Percentiles rank a stretch among this genome's conserved stretches.
Evolutionary conservation across 1,140 invertebrate species (phyloP).

Genomic region (Cydia fagiglandana): DNA sequence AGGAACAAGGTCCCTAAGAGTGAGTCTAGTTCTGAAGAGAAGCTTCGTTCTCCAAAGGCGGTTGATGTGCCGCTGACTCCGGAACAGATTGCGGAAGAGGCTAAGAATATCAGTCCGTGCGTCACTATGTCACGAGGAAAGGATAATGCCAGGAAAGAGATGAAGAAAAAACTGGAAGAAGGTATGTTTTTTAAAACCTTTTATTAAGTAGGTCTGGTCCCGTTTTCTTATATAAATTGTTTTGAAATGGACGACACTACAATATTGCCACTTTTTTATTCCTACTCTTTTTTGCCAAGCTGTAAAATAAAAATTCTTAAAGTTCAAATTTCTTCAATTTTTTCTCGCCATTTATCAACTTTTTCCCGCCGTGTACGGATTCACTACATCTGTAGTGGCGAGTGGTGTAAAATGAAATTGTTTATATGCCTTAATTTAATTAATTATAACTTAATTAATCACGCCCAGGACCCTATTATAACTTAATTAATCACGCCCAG

Average conservation of each 20-base stretch:
- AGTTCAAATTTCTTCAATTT: too few relatives aligned
- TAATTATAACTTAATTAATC: too few relatives aligned
- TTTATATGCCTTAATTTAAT: too few relatives aligned
- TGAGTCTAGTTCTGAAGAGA: conserved; percentile 66
- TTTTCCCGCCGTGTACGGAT: too few relatives aligned
- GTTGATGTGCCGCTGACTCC: conserved; percentile 47
- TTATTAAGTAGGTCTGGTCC: background rate
- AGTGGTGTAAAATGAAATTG: too few relatives aligned
- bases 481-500: conserved; percentile 35
- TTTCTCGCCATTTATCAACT: too few relatives aligned
- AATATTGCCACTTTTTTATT: too few relatives aligned
- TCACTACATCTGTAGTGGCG: too few relatives aligned
- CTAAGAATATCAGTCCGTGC: conserved; percentile 59
- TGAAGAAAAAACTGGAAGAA: conserved; percentile 63
- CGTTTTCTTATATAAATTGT: too few relatives aligned
- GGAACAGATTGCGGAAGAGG: conserved; percentile 50
- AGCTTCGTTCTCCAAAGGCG: conserved; percentile 54
- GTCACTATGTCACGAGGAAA: conserved; percentile 64
- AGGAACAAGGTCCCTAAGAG: conserved; percentile 55
- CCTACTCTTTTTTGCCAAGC: too few relatives aligned
- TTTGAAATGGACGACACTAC: too few relatives aligned
- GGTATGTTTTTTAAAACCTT: conserved; percentile 42
- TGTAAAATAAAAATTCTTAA: too few relatives aligned
- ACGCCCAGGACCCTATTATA: background rate
- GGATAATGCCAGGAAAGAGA: conserved; percentile 65